Evolutionary conservation across 2,113 vertebrate species (phyloP).

Genomic region (Cygnus atratus): DNA sequence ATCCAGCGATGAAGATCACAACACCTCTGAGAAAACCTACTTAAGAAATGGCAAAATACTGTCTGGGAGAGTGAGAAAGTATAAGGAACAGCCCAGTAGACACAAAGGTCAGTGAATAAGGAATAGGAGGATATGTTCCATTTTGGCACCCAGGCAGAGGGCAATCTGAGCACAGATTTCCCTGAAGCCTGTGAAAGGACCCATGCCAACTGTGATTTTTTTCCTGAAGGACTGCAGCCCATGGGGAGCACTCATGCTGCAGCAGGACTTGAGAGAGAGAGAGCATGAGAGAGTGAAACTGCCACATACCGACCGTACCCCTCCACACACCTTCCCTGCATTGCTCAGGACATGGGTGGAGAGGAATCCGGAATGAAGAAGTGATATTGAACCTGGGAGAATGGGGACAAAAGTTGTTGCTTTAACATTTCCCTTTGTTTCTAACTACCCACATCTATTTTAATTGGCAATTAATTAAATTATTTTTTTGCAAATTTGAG

Average conservation of each 20-base stretch:
- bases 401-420: not conserved
- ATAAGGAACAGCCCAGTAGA: not conserved
- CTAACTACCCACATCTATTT: not conserved
- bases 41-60: not conserved
- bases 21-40: not conserved
- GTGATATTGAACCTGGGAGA: not conserved
- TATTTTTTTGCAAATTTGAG: not conserved
- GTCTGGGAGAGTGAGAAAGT: not conserved
- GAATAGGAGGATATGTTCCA: not conserved
- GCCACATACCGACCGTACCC: not conserved
- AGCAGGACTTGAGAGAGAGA: not conserved
- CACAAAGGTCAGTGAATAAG: not conserved
- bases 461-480: not conserved
- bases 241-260: not conserved
- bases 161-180: not conserved
- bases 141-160: not conserved
- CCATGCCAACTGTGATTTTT: not conserved
- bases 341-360: not conserved
- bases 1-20: rapidly evolving
- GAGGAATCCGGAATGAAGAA: not conserved
- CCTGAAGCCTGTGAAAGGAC: not conserved
- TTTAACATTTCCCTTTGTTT: not conserved
- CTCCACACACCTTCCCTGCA: not conserved
- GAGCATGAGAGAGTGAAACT: not conserved
- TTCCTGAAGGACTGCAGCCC: not conserved